A percentile compares a stretch with the other conserved stretches of the same genome.
Evolutionary conservation across 1,140 invertebrate genomes (phyloP).

Genomic region (Sesamia nonagrioides): DNA sequence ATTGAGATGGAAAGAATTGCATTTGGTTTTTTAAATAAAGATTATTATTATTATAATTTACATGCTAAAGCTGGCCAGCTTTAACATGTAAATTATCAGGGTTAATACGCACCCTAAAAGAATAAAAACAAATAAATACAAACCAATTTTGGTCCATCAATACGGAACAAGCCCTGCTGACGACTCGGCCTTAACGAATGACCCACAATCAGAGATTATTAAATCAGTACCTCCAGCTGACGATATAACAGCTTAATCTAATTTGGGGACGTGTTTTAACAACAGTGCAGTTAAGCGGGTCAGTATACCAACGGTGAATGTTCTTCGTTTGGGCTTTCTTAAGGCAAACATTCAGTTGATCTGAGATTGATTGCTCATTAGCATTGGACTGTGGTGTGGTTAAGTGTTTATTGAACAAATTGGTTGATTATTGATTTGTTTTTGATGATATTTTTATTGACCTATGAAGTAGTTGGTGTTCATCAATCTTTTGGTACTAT

Average conservation of each 20-base stretch:
- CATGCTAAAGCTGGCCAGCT: too few relatives aligned
- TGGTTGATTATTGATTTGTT: too few relatives aligned
- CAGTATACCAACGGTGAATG: constrained; percentile 1
- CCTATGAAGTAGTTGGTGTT: neutral
- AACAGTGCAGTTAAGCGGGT: constrained; percentile 3
- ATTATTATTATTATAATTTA: too few relatives aligned
- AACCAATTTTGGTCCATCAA: neutral
- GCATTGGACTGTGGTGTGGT: neutral
- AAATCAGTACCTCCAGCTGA: constrained; percentile 28
- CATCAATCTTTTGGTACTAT: neutral
- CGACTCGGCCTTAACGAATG: constrained; percentile 18
- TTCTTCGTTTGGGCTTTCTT: neutral
- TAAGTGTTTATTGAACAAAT: neutral
- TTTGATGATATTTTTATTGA: too few relatives aligned
- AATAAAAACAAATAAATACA: neutral
- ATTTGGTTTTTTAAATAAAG: too few relatives aligned
- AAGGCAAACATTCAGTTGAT: neutral
- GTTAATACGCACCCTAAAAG: neutral
- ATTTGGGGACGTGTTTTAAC: constrained; percentile 45
- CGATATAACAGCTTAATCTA: constrained; percentile 44
- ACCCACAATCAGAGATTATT: constrained; percentile 49
- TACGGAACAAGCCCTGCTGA: neutral
- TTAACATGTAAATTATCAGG: too few relatives aligned
- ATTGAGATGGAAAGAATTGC: too few relatives aligned
- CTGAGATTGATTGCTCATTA: neutral